Evolutionary conservation across 2,888 invertebrate genomes (phyloP), one percentile per base, ranked within the genome.

Genomic region (Zygaena filipendulae): DNA sequence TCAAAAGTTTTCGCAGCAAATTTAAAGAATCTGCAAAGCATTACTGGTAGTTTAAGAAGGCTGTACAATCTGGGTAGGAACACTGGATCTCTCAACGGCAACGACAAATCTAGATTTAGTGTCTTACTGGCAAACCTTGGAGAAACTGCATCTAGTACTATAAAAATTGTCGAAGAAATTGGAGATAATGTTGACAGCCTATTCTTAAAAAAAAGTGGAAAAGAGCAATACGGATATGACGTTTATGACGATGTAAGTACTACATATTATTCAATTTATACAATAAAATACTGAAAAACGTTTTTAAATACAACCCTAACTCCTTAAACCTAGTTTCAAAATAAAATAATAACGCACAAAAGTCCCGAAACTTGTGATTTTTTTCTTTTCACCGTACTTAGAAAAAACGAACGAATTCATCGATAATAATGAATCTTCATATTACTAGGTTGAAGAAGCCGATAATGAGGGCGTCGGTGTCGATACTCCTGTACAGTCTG

Each of bases 31-130:
- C 77, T 88, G 7, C 84, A 84, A 40, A 56, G 71, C 5, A 71
- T 84, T 1, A 85, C 88, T 1, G 66, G 72, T 2, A 82, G 77
- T 35, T 63, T 87, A 13, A 68, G 87, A 5, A 82, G 80, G 38
- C 61, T 88, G 21, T 86, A 86, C 46, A 85, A 84, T 43, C 47
- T 77, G 33, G 86, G 86, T 5, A 84, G 85, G 42, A 79, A 69
- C 28, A 81, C 79, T 20, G 87, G 87, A 1, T 54, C 61, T 2
- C 59, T 88, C 12, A 79, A 69, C 3, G 57, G 60, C 11, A 64
- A 60, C 30, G 85, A 87, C 35, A 84, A 84, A 45, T 52, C 52
- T 7, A 66, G 74, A 23, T 87, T 86, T 45, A 82, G 82, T 37
- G 70, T 64, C 14, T 84, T 84, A 40, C 50, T 88, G 33, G 64